Percentiles rank a stretch among this genome's conserved stretches.
phyloP scores from a whole-genome alignment of 2,888 invertebrate genomes.

The Melanargia galathea region DNA sequence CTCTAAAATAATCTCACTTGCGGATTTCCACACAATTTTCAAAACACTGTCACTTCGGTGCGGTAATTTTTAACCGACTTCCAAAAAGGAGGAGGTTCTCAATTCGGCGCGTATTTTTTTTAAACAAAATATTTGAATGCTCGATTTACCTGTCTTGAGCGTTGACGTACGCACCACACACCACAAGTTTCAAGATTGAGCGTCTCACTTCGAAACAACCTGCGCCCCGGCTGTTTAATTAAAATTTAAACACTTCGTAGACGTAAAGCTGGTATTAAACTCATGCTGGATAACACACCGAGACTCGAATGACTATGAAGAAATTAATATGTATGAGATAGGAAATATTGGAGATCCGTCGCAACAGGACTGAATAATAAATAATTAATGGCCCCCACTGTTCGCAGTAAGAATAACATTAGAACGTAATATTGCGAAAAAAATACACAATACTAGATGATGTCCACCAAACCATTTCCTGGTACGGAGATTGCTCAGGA shows the following conservation, averaged over 20 bases:
- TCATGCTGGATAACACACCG: slow-evolving; percentile 1
- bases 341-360: slow-evolving; percentile 1
- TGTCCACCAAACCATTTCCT: too few species aligned
- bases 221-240: slow-evolving; percentile 3
- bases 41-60: slow-evolving; percentile 15
- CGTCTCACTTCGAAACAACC: slow-evolving; percentile 21
- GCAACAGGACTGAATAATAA: neutral
- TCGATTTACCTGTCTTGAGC: slow-evolving; percentile 18
- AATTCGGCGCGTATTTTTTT: too few species aligned
- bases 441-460: too few species aligned
- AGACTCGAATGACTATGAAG: slow-evolving; percentile 1
- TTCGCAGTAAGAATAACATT: neutral
- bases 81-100: too few species aligned
- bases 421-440: too few species aligned
- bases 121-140: neutral
- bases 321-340: slow-evolving; percentile 12
- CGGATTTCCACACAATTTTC: neutral
- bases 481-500: too few species aligned
- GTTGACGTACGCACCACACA: slow-evolving; percentile 18
- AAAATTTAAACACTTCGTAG: slow-evolving; percentile 5
- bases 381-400: neutral
- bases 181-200: slow-evolving; percentile 21
- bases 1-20: slow-evolving; percentile 4
- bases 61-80: neutral
- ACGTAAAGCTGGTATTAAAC: slow-evolving; percentile 1